phyloP scores from a whole-genome alignment of 2,797 vertebrate genomes.

The Pantherophis alleghaniensis region DNA sequence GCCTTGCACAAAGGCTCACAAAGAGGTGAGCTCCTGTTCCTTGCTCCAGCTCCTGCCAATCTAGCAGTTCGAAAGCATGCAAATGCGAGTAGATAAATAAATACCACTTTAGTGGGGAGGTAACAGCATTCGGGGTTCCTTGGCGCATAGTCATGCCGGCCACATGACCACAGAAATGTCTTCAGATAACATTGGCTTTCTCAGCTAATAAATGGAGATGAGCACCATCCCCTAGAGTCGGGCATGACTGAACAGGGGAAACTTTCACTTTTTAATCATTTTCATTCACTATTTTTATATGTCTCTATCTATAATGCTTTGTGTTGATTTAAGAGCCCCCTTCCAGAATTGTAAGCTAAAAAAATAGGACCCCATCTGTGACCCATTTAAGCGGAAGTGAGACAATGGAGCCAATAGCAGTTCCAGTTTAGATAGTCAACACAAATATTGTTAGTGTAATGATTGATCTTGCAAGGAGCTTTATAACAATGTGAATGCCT shows the following conservation, averaged over 20 bases:
- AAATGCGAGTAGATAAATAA: not conserved
- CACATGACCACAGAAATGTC: not conserved
- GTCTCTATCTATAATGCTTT: constrained; percentile 2
- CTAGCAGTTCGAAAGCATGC: not conserved
- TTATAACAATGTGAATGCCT: constrained; percentile 58
- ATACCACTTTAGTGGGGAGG: not conserved
- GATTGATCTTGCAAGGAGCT: constrained; percentile 69
- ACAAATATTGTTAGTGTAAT: constrained; percentile 76
- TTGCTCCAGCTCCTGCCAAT: not conserved
- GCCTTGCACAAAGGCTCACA: not conserved
- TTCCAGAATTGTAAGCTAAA: constrained; percentile 72
- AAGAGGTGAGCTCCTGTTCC: not conserved
- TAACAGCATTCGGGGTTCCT: not conserved
- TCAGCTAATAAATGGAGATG: not conserved
- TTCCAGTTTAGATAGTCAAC: constrained; percentile 77
- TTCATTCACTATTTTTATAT: constrained; percentile 31
- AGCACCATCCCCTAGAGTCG: not conserved
- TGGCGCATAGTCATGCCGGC: not conserved
- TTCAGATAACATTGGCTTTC: not conserved
- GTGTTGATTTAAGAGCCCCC: constrained; percentile 55
- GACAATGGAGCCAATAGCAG: constrained; percentile 72
- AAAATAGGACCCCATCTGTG: constrained; percentile 74
- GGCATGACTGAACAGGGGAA: not conserved
- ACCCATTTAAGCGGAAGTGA: constrained; percentile 73
- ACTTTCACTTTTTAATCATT: not conserved